phyloP scores from a whole-genome alignment of 2,888 invertebrate genomes.

The Autographa pulchrina region DNA sequence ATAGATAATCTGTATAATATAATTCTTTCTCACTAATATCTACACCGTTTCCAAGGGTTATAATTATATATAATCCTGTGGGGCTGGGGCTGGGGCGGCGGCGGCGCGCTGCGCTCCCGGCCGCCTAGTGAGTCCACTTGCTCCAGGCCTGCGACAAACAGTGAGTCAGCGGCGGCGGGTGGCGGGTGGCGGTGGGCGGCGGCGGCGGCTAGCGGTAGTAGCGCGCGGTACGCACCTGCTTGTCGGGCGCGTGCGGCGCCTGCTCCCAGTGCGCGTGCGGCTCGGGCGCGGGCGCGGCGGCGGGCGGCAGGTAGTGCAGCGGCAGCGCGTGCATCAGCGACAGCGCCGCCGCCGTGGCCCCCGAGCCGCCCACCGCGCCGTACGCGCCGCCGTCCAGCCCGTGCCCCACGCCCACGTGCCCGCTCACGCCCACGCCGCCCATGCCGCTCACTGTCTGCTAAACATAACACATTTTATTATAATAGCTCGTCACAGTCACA shows the following conservation, averaged over 20 bases:
- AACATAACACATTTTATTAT: neutral
- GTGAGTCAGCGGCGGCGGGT: slow-evolving; percentile 15
- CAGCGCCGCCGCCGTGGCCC: slow-evolving; percentile 72
- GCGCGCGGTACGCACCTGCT: slow-evolving; percentile 67
- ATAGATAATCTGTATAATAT: slow-evolving; percentile 89
- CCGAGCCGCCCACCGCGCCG: slow-evolving; percentile 56
- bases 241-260: slow-evolving; percentile 74
- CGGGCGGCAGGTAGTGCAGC: slow-evolving; percentile 83
- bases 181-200: slow-evolving; percentile 7
- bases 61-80: slow-evolving; percentile 83
- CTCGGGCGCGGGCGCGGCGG: slow-evolving; percentile 69
- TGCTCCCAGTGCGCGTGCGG: slow-evolving; percentile 78
- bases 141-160: slow-evolving; percentile 80
- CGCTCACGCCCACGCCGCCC: slow-evolving; percentile 55
- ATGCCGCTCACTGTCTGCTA: slow-evolving; percentile 67
- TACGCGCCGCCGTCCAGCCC: slow-evolving; percentile 52
- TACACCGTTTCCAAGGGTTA: slow-evolving; percentile 88
- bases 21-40: slow-evolving; percentile 89
- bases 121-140: slow-evolving; percentile 86
- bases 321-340: slow-evolving; percentile 85
- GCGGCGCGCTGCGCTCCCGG: slow-evolving; percentile 62
- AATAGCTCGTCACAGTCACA: too few relatives aligned
- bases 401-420: slow-evolving; percentile 51
- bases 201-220: neutral
- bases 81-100: slow-evolving; percentile 66